Evolutionary conservation across 1,140 invertebrate species (phyloP).

Genomic region (Physella acuta): DNA sequence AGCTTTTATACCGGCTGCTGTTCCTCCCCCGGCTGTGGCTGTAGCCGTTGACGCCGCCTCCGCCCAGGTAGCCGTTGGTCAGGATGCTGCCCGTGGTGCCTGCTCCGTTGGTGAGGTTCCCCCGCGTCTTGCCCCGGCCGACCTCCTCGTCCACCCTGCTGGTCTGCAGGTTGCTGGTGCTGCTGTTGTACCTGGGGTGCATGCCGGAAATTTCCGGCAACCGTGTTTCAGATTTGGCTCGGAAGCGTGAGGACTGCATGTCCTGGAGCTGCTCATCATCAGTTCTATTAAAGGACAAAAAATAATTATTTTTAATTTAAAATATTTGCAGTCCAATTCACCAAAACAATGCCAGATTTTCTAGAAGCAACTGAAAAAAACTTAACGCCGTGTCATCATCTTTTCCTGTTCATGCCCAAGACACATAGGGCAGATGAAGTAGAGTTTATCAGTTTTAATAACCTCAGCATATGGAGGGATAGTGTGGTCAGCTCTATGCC

Average conservation of each 20-base stretch:
- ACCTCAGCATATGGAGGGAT: too few relatives aligned
- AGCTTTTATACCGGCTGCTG: slow-evolving; percentile 26
- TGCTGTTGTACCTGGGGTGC: not conserved
- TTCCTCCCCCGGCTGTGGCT: not conserved
- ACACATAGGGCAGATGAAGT: too few relatives aligned
- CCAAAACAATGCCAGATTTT: too few relatives aligned
- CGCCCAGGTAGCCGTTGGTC: not conserved
- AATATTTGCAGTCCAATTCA: not conserved
- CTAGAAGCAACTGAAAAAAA: too few relatives aligned
- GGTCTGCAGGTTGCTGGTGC: not conserved
- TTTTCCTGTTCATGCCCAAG: too few relatives aligned
- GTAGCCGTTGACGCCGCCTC: not conserved
- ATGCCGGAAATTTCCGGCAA: slow-evolving; percentile 20
- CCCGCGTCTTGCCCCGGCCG: not conserved
- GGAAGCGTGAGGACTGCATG: slow-evolving; percentile 24
- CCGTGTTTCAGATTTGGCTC: slow-evolving; percentile 31
- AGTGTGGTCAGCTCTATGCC: too few relatives aligned
- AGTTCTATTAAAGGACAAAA: slow-evolving; percentile 33
- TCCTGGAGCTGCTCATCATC: slow-evolving; percentile 41
- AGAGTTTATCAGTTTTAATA: too few relatives aligned
- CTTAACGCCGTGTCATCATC: too few relatives aligned
- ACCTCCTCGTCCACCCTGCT: not conserved
- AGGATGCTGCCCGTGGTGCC: not conserved
- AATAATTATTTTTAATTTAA: not conserved
- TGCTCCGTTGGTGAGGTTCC: not conserved